Base-by-base conservation (phyloP, 2,113 vertebrate species). In the Turdus rufiventris region DNA sequence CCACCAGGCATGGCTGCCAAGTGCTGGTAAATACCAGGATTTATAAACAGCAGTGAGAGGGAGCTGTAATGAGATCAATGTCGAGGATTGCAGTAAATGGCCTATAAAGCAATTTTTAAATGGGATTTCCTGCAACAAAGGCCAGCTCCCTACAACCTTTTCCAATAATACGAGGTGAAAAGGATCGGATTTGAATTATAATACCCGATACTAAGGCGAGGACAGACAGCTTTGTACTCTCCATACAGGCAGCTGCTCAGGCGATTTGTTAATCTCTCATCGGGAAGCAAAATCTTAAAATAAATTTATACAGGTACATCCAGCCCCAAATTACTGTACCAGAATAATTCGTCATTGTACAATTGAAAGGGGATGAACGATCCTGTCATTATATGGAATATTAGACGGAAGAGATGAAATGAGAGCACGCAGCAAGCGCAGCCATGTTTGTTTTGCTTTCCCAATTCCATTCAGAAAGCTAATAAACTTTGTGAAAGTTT, bases 91-190 rank as follows among this genome's bases (percentile, higher is more conserved):
- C 82, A 77, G 85, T 88, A 94, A 94, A 96, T 45, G 85, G 94
- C 94, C 89, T 96, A 88, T 88, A 94, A 85, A 90, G 89, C 91
- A 83, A 86, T 90, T 96, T 92, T 90, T 9, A 90, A 91, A 95
- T 62, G 68, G 88, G 94, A 90, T 91, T 95, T 93, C 90, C 88
- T 95, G 60, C 88, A 71, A 89, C 78, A 93, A 92, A 93, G 91
- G 47, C 63, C 72, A 90, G 79, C 47, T 91, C 58, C 65, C 60
- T 54, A 53, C 38, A 93, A 75, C 60, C 33, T 89, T 75, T 85
- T 65, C 72, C 72, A 90, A 90, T 74, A 86, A 91, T 36, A 45
- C 2, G 6, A 40, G 38, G 63, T 81, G 85, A 83, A 94, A 90
- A 88, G 65, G 40, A 36, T 76, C 80, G 75, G 71, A 83, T 88